These are phyloP conservation scores for Myrmophylax atrothorax DNA, from an alignment of 2,113 vertebrate species.

Conservation along the genomic window DNA sequence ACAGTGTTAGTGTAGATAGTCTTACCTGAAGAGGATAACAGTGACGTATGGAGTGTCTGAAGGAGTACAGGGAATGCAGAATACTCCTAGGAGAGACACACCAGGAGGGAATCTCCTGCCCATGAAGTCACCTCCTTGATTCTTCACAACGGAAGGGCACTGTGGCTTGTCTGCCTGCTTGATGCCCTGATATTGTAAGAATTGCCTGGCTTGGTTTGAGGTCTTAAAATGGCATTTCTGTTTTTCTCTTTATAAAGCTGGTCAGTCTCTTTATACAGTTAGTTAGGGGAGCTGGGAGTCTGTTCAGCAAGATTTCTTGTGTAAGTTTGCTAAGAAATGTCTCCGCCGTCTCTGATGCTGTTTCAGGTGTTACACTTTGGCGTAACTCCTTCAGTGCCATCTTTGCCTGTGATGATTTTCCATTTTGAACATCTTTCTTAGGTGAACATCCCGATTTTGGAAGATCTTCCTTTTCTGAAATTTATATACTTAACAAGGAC, in stretches of 20 bases:
- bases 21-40: not conserved
- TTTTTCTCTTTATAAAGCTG: not conserved
- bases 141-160: not conserved
- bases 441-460: not conserved
- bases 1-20: not conserved
- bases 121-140: not conserved
- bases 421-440: not conserved
- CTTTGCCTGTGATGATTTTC: not conserved
- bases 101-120: not conserved
- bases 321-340: not conserved
- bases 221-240: not conserved
- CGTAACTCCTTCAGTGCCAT: not conserved
- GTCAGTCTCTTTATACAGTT: not conserved
- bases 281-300: not conserved
- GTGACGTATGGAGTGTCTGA: not conserved
- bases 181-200: not conserved
- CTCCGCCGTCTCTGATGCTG: not conserved
- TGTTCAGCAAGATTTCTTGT: not conserved
- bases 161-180: not conserved
- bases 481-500: not conserved
- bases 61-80: not conserved
- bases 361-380: not conserved
- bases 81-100: not conserved
- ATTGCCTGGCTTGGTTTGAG: not conserved
- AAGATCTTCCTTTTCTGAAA: not conserved